phyloP scores from a whole-genome alignment of 2,888 invertebrate genomes.

The Rhodophaea formosa region DNA sequence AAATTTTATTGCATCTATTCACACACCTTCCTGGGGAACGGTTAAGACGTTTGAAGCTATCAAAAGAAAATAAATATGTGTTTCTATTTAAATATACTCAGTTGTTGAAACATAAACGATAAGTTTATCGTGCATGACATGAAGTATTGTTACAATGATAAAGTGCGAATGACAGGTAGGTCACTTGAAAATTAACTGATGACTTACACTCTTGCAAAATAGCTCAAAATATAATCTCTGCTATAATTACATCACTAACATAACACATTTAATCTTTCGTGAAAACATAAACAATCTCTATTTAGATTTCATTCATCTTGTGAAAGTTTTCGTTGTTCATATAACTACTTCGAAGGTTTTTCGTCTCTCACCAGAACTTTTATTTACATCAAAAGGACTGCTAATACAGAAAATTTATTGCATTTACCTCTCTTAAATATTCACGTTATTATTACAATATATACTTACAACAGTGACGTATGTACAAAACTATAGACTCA shows the following conservation, averaged over 20 bases:
- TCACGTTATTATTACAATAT: conserved; percentile 68
- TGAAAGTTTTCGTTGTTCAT: conserved; percentile 46
- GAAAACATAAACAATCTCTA: conserved; percentile 11
- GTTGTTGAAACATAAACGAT: conserved; percentile 24
- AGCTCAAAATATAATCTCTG: conserved; percentile 14
- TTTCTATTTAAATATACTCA: conserved; percentile 15
- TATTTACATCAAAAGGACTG: conserved; percentile 67
- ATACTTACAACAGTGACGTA: conserved; percentile 77
- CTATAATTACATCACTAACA: conserved; percentile 1
- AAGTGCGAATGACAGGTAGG: conserved; percentile 12
- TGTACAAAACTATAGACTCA: conserved; percentile 81
- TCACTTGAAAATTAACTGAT: conserved; percentile 18
- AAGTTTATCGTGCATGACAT: conserved; percentile 20
- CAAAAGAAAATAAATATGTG: conserved; percentile 35
- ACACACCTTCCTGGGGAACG: conserved; percentile 79
- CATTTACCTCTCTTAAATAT: conserved; percentile 73
- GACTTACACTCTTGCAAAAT: conserved; percentile 11
- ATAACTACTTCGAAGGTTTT: conserved; percentile 43
- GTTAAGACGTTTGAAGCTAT: conserved; percentile 65
- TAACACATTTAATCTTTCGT: conserved; percentile 1
- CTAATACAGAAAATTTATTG: conserved; percentile 79
- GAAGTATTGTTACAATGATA: conserved; percentile 18
- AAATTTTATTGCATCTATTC: conserved; percentile 83
- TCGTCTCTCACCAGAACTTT: conserved; percentile 52
- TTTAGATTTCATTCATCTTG: conserved; percentile 15